Evolutionary conservation across 1,140 invertebrate genomes (phyloP), one percentile per base, ranked within the genome.

Genomic region (Triops longicaudatus): DNA sequence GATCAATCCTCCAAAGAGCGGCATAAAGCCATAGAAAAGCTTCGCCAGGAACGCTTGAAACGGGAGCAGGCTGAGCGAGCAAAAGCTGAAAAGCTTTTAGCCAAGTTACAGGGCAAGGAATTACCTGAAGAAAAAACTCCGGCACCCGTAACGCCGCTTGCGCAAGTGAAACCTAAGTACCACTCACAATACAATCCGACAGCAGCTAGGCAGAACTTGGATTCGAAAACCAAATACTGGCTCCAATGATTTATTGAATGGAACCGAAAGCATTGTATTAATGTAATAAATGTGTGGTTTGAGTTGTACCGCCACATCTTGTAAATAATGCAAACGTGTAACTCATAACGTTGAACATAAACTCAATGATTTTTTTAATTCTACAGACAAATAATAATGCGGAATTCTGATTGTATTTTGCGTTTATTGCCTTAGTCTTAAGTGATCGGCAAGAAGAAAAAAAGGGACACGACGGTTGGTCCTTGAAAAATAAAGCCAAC

Each of bases 141-240:
- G 43, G 31, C 76, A 12, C 44, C 78, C n/a, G 74, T 42, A 76
- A 72, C 22, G 4, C 9, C 12, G 22, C 5, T 63, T 27, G 41
- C 26, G 17, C 82, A 83, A 42, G 83, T 89, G 3, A 86, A 87
- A 81, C 89, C 91, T 81, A 92, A 91, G 85, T 97, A 98, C 83
- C 96, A 95, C 87, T 95, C 93, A 9, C 94, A 97, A 85, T 97
- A 94, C 83, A 97, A 96, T 86, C 95, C 95, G 74, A 89, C 93
- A 85, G 83, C 95, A 42, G 93, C 93, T 27, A 88, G 90, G 82
- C 92, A 94, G 85, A 94, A 94, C n/a, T 41, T 77, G 9, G 76
- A 77, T 73, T 43, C 76, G 26, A 26, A 17, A n/a, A 77, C 76
- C 1, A 77, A 77, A 43, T 77, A 77, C 31, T 77, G 76, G 76